Evolutionary conservation across 2,888 invertebrate species (phyloP), one percentile per base, ranked within the genome.

Genomic region (Xylota segnis): DNA sequence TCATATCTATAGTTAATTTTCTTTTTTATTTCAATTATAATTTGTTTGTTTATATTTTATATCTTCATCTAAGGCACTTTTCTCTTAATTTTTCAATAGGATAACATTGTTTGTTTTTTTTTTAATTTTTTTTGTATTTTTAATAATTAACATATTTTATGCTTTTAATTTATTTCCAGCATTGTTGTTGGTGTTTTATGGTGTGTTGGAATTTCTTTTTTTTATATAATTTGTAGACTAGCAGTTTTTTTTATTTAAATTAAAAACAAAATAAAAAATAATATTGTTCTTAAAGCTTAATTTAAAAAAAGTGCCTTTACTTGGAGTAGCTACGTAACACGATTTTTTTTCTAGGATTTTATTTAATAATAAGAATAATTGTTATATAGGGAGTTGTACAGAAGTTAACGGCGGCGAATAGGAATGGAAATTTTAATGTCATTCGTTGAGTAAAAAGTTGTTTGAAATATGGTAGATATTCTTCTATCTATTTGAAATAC

Each of bases 51-150:
- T 65, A 66, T 77, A 74, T 75, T 71, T 54, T 74, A 58, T 74
- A 70, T 77, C 74, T 77, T 86, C 82, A 82, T 87, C 84, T 87
- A 87, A 84, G 81, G 86, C 84, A 87, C 82, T 86, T 86, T 86
- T 78, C 72, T 72, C 72, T 86, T 82, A 74, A 78, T 87, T 86
- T 75, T 86, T 83, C 79, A 72, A 70, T 82, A 86, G 86, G 86
- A 86, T 86, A 82, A 84, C 65, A 71, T 75, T 50, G 58, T 63
- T 50, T 58, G 56, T 12, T 10, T 52, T 61, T 12, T 0, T 63
- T 37, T 37, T n/a, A n/a, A n/a, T n/a, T 10, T 37, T 37, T 37
- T 37, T 10, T 37, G 23, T 77, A n/a, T 40, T 63, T 50, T 74
- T 68, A 54, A 70, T 79, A 75, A 76, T 71, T 50, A 77, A 58